Evolutionary conservation across 1,140 invertebrate genomes (phyloP).

Genomic region (Drosophila funebris): DNA sequence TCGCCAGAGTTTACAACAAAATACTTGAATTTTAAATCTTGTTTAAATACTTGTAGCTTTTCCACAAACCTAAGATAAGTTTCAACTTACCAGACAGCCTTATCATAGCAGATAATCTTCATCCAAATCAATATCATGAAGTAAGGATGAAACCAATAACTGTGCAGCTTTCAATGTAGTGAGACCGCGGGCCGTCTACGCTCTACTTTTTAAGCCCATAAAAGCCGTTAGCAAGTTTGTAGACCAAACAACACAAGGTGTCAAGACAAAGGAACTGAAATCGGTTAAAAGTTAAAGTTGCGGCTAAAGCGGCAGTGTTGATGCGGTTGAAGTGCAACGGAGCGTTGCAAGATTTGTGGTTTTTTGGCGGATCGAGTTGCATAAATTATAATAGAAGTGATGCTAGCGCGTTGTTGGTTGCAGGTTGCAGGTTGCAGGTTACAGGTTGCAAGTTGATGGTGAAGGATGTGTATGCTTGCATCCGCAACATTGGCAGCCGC

Average conservation of each 20-base stretch:
- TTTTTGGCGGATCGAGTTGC: conserved; percentile 61
- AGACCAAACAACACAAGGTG: not conserved
- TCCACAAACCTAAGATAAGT: no score
- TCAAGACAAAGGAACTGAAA: conserved; percentile 1
- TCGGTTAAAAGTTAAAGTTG: conserved; percentile 44
- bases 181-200: no score
- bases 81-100: no score
- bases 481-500: conserved; percentile 72
- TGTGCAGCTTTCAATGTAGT: no score
- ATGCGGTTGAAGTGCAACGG: conserved; percentile 32
- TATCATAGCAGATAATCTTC: no score
- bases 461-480: conserved; percentile 28
- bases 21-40: no score
- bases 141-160: no score
- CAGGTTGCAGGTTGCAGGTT: conserved; percentile 7
- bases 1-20: no score
- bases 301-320: conserved; percentile 23
- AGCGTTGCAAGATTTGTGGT: conserved; percentile 69
- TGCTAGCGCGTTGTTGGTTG: conserved; percentile 28
- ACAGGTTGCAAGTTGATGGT: conserved; percentile 27
- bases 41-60: no score
- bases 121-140: no score
- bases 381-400: conserved; percentile 62
- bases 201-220: no score
- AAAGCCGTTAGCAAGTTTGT: no score